Evolutionary conservation across 1,140 invertebrate species (phyloP).

Genomic region (Panagrolaimus sp.): DNA sequence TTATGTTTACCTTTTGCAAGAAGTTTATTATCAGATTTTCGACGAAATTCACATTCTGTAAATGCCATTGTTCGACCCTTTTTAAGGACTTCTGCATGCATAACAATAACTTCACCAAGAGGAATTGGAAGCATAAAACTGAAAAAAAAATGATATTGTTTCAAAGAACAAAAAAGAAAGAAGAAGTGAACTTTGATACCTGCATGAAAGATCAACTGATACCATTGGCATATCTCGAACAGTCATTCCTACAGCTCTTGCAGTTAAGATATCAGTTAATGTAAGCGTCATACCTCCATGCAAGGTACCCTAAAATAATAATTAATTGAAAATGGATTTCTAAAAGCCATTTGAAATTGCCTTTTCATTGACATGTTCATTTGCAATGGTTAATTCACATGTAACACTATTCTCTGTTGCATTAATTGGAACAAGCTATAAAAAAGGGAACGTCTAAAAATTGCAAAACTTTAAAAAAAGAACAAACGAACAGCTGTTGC

Average conservation of each 20-base stretch:
- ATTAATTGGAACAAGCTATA: not conserved
- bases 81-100: conserved; percentile 8
- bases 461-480: not conserved
- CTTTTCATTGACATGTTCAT: conserved; percentile 15
- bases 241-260: conserved; percentile 69
- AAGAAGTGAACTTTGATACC: not conserved
- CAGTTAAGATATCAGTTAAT: conserved; percentile 75
- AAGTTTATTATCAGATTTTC: not conserved
- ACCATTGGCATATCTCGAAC: conserved; percentile 67
- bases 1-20: conserved; percentile 16
- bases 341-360: too few relatives aligned
- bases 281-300: conserved; percentile 78
- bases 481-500: not conserved
- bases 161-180: not conserved
- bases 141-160: not conserved
- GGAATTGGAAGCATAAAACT: conserved; percentile 11
- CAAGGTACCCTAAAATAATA: conserved; percentile 65
- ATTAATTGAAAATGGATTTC: too few relatives aligned
- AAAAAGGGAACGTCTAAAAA: not conserved
- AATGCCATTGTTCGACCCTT: conserved; percentile 17
- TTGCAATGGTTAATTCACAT: conserved; percentile 7
- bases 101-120: not conserved
- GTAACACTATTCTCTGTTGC: not conserved
- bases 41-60: conserved; percentile 15
- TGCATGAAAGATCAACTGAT: conserved; percentile 67